Evolutionary conservation across 2,888 invertebrate species (phyloP), one percentile per base, ranked within the genome.

Genomic region (Epirrita christyi): DNA sequence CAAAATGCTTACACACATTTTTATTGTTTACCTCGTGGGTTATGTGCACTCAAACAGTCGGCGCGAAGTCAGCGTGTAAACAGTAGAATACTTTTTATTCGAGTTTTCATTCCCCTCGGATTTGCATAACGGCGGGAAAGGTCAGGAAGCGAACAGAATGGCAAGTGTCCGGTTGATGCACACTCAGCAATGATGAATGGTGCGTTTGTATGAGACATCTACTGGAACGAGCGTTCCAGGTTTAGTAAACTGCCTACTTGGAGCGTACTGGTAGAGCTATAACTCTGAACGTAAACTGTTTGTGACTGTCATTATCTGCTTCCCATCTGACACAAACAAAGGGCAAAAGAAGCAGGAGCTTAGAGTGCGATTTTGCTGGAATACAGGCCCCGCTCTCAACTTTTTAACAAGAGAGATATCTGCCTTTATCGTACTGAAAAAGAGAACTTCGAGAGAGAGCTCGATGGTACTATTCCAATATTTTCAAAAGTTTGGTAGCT

Each of bases 91-190:
- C 88, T 90, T 92, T 92, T 92, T 91, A 88, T 90, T 92, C 88
- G 76, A 78, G 80, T 85, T 86, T 77, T 88, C 83, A 87, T 88
- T 92, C 86, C 89, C 87, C 85, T 74, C 75, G 74, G 82, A 91
- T 92, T 92, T 91, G 89, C 92, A 92, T 92, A 92, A 88, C 90
- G 87, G 85, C 88, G 85, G 86, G 88, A 87, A 89, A 91, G 92
- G 92, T 92, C 91, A 91, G 91, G 81, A 91, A 91, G 88, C 86
- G 91, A 88, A 90, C 81, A 77, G 81, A 88, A 88, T 86, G 87
- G 88, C 88, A 90, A 91, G 88, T 87, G 90, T 88, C 88, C 87
- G 82, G 83, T 82, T 84, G 85, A 84, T 85, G 89, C 78, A 78
- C 76, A 85, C 81, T 92, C 90, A 90, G 90, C 91, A 81, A 63